Conservation (phyloP, 2,113 vertebrate species). For the Romanogobio albipinnatus region DNA sequence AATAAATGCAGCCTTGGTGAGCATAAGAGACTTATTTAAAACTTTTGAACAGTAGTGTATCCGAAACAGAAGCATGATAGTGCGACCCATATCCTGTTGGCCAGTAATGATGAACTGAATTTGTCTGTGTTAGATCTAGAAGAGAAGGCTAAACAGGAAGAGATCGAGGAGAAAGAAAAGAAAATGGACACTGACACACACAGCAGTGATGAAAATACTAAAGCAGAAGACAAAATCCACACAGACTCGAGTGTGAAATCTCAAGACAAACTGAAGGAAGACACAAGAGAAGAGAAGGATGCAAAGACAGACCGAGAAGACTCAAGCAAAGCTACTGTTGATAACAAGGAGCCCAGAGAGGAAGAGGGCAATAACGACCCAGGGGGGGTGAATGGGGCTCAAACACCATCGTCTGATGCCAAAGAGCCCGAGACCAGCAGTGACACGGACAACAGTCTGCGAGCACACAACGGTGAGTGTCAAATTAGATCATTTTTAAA, state of each 20-base stretch:
- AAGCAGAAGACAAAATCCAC: slow-evolving; percentile 53
- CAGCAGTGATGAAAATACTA: slow-evolving; percentile 42
- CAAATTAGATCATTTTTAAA: not conserved
- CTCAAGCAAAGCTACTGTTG: slow-evolving; percentile 55
- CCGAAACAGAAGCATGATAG: not conserved
- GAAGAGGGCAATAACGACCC: slow-evolving; percentile 56
- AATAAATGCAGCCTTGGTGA: not conserved
- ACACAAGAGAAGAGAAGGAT: slow-evolving; percentile 54
- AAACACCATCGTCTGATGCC: not conserved
- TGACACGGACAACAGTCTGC: slow-evolving; percentile 62
- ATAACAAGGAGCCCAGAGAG: slow-evolving; percentile 51
- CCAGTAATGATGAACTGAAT: not conserved
- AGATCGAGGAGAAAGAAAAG: slow-evolving; percentile 63
- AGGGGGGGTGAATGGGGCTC: slow-evolving; percentile 37
- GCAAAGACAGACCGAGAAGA: slow-evolving; percentile 52
- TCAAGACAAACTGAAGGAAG: slow-evolving; percentile 44
- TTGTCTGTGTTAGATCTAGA: slow-evolving; percentile 68
- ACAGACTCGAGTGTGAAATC: slow-evolving; percentile 4
- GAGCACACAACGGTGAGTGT: slow-evolving; percentile 72
- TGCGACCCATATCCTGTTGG: too few species aligned
- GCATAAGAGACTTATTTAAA: not conserved
- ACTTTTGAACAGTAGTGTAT: not conserved
- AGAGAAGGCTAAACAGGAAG: slow-evolving; percentile 68
- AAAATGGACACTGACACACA: slow-evolving; percentile 52
- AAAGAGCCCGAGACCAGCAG: slow-evolving; percentile 46